phyloP scores from a whole-genome alignment of 1,140 invertebrate genomes.

The Anadara kagoshimensis region DNA sequence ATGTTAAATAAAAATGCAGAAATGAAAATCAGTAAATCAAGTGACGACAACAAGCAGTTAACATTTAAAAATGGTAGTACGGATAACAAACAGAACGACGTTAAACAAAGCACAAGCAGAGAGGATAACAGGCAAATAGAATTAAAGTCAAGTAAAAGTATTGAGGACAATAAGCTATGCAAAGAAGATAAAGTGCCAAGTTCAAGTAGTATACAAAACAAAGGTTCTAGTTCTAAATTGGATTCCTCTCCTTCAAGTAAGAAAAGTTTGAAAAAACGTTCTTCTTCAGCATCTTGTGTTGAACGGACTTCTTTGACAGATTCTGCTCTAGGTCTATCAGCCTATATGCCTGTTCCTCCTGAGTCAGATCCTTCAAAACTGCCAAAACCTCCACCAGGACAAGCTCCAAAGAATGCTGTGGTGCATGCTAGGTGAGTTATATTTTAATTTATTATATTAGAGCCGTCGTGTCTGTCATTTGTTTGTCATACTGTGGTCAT shows the following conservation, averaged over 20 bases:
- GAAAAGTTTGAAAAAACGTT: conserved; percentile 35
- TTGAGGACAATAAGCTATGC: neutral
- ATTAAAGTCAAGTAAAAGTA: neutral
- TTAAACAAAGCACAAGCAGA: conserved; percentile 4
- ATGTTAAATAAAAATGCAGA: conserved; percentile 21
- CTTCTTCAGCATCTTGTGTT: conserved; percentile 52
- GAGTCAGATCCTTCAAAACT: conserved; percentile 30
- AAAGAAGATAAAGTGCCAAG: conserved; percentile 10
- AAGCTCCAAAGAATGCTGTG: conserved; percentile 39
- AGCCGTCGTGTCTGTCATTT: neutral
- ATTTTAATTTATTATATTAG: neutral
- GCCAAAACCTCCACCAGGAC: conserved; percentile 45
- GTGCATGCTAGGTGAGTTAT: conserved; percentile 34
- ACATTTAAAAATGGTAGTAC: conserved; percentile 15
- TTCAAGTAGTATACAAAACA: conserved; percentile 13
- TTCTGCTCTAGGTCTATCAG: conserved; percentile 11
- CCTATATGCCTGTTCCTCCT: conserved; percentile 25
- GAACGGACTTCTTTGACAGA: conserved; percentile 31
- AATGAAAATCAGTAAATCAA: conserved; percentile 25
- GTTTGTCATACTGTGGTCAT: neutral
- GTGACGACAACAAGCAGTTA: conserved; percentile 19
- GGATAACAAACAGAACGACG: neutral
- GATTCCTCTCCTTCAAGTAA: neutral
- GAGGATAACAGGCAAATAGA: conserved; percentile 1
- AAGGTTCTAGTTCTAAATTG: neutral